phyloP scores from a whole-genome alignment of 2,797 vertebrate species.

The Bucorvus abyssinicus region DNA sequence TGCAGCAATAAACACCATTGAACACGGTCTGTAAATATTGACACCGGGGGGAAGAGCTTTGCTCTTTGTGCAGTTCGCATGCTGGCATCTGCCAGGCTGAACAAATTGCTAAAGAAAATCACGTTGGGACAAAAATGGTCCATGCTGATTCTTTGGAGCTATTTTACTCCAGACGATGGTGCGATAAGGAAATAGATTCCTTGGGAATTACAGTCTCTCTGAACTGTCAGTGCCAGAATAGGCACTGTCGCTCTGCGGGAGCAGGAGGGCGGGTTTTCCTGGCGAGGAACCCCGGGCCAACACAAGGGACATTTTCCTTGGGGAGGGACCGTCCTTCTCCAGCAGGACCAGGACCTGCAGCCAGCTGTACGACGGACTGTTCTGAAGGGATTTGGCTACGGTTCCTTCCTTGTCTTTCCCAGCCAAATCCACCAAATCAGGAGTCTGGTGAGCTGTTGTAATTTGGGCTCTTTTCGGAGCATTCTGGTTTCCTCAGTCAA shows the following conservation, averaged over 20 bases:
- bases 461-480: not conserved
- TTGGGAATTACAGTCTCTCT: not conserved
- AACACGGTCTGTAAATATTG: slow-evolving; percentile 59
- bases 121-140: not conserved
- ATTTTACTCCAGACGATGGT: not conserved
- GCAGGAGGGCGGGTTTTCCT: not conserved
- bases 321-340: not conserved
- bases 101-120: slow-evolving; percentile 37
- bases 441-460: not conserved
- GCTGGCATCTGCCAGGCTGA: slow-evolving; percentile 49
- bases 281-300: not conserved
- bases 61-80: slow-evolving; percentile 23
- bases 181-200: not conserved
- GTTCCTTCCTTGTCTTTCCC: not conserved
- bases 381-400: not conserved
- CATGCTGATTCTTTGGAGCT: not conserved
- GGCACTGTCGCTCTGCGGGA: not conserved
- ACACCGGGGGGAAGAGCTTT: slow-evolving; percentile 34
- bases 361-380: not conserved
- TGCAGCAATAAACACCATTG: slow-evolving; percentile 41
- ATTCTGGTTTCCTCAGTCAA: not conserved
- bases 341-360: not conserved
- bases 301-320: not conserved
- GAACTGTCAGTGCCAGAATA: not conserved
- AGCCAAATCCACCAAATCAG: not conserved